Evolutionary conservation across 1,140 invertebrate species (phyloP).

Genomic region (Meteorus sp.): DNA sequence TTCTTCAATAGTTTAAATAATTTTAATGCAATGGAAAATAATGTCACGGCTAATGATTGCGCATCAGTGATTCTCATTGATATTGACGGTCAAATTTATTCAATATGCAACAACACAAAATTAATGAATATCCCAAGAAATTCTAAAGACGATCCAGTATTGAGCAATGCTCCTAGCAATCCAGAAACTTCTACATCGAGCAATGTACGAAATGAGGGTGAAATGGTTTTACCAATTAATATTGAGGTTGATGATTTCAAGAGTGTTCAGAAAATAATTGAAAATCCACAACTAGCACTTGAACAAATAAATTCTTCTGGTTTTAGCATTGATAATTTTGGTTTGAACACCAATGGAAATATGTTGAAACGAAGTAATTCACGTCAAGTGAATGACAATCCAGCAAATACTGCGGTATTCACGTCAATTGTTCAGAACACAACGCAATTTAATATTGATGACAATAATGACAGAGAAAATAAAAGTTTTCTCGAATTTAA

Average conservation of each 20-base stretch:
- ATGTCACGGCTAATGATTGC: neutral
- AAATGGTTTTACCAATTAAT: constrained; percentile 2
- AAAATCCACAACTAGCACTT: constrained; percentile 1
- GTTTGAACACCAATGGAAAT: neutral
- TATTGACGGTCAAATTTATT: neutral
- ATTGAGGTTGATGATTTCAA: constrained; percentile 14
- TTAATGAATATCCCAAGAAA: neutral
- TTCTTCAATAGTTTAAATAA: no score
- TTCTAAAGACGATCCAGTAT: neutral
- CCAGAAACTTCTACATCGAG: neutral
- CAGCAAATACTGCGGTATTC: neutral
- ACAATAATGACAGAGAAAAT: neutral
- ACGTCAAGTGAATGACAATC: neutral
- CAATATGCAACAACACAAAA: neutral
- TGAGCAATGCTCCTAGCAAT: neutral
- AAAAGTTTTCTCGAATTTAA: neutral
- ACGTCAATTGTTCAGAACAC: neutral
- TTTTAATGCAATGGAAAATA: neutral
- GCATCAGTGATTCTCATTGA: neutral
- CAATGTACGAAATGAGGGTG: constrained; percentile 2
- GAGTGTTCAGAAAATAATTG: constrained; percentile 4
- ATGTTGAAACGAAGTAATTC: neutral
- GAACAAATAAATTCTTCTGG: constrained; percentile 3
- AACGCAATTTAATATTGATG: neutral
- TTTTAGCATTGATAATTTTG: constrained; percentile 11